Percentiles rank a stretch among this genome's conserved stretches.
These are phyloP conservation scores for Drosophila aldrichi DNA, from an alignment of 2,888 invertebrate species.

Conservation along the genomic window DNA sequence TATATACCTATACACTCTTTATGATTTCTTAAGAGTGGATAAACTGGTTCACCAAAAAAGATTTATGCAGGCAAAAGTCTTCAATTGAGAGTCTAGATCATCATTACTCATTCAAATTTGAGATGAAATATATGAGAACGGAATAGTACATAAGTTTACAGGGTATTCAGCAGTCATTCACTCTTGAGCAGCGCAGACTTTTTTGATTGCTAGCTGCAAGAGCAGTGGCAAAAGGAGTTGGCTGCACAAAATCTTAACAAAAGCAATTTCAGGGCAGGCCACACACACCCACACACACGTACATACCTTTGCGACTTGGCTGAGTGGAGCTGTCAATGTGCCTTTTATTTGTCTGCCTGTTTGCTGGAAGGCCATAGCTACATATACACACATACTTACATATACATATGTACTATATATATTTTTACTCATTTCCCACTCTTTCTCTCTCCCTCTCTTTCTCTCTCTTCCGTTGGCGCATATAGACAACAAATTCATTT, in stretches of 20 bases:
- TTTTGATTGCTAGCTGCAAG: slow-evolving; percentile 8
- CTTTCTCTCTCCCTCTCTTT: slow-evolving; percentile 21
- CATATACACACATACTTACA: slow-evolving; percentile 1
- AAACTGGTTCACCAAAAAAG: background rate
- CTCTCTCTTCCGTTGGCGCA: slow-evolving; percentile 40
- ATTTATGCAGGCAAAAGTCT: too few species aligned
- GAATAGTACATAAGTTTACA: background rate
- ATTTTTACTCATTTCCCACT: slow-evolving; percentile 32
- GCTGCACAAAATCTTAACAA: slow-evolving; percentile 58
- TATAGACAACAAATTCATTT: slow-evolving; percentile 93
- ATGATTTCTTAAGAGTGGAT: too few species aligned
- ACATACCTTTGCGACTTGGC: slow-evolving; percentile 2
- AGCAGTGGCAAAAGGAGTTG: background rate
- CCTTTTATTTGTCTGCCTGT: slow-evolving; percentile 40
- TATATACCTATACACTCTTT: too few species aligned
- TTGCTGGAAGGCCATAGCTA: slow-evolving; percentile 8
- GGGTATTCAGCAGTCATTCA: background rate
- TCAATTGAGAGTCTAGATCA: background rate
- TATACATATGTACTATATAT: background rate
- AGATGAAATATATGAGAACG: too few species aligned
- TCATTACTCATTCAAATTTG: background rate
- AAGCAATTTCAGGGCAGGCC: slow-evolving; percentile 65
- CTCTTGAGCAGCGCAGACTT: background rate
- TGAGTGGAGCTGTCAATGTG: slow-evolving; percentile 49
- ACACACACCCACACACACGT: slow-evolving; percentile 13